Evolutionary conservation across 2,113 vertebrate genomes (phyloP), one percentile per base, ranked within the genome.

Genomic region (Chrysochloris asiatica): DNA sequence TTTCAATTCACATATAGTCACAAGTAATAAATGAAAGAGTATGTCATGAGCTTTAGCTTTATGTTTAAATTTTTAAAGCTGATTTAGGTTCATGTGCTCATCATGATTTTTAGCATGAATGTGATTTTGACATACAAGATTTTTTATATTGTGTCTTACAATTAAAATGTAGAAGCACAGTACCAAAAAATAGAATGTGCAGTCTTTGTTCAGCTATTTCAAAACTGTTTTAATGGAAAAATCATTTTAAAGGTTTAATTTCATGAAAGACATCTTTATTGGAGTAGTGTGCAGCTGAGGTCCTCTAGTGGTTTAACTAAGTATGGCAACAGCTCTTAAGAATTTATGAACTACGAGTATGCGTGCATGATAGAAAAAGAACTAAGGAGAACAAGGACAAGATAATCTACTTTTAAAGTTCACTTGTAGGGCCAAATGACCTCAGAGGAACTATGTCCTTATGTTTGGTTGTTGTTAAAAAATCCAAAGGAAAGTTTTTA

Each of bases 221-320:
- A 88, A 83, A 94, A 87, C 33, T 79, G 12, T 2, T 79, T 91
- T 88, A 77, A 48, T 93, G 12, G 38, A 61, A 87, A n/a, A 76
- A 38, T 87, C 30, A 41, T 24, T 86, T 88, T 77, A 45, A 94
- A 90, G 21, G 4, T 63, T 83, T 72, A 73, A 78, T 90, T 94
- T 83, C 59, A 1, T 59, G 45, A 45, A 28, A 83, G 38, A 2
- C 24, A 1, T 38, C 47, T 90, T 2, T 61, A 24, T 69, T 94
- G 36, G 94, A 96, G n/a, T 91, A 50, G 28, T 92, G 69, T 83
- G 82, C 90, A 86, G 2, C 96, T 97, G 96, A 95, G 91, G 97
- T 59, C 98, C 96, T 73, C 98, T 98, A 86, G 97, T 81, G 98
- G 88, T 36, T 4, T 7, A 36, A 24, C 30, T 59, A 71, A 77